phyloP scores from a whole-genome alignment of 1,140 invertebrate genomes.

The Drosophila aff. region DNA sequence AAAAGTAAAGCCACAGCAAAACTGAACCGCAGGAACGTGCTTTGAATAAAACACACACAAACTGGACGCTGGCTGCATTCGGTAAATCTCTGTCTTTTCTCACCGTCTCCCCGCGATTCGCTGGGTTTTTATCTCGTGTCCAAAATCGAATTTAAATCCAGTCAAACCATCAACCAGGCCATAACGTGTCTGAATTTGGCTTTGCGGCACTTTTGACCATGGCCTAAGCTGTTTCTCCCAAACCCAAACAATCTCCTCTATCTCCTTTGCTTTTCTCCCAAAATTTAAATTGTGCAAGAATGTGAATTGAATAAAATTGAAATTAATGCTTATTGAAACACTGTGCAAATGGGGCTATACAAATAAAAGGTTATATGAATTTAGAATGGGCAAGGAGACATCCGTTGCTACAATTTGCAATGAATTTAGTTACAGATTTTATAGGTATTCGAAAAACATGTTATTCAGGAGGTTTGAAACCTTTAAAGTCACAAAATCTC shows the following conservation, averaged over 20 bases:
- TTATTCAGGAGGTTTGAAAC: background rate
- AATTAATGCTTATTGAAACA: slow-evolving; percentile 18
- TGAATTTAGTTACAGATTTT: background rate
- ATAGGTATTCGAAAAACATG: background rate
- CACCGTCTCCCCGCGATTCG: slow-evolving; percentile 19
- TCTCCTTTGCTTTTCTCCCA: slow-evolving; percentile 14
- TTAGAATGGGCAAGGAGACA: background rate
- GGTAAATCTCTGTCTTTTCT: slow-evolving; percentile 35
- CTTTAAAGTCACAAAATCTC: slow-evolving; percentile 3
- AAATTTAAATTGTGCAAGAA: slow-evolving; percentile 62
- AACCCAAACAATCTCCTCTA: background rate
- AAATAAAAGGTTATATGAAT: slow-evolving; percentile 1
- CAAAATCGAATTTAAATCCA: slow-evolving; percentile 81
- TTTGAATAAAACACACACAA: slow-evolving; percentile 68
- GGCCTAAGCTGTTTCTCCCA: slow-evolving; percentile 39
- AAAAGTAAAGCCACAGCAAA: slow-evolving; percentile 25
- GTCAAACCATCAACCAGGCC: slow-evolving; percentile 61
- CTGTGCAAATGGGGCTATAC: slow-evolving; percentile 11
- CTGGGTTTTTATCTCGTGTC: slow-evolving; percentile 67
- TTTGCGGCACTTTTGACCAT: slow-evolving; percentile 68
- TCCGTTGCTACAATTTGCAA: background rate
- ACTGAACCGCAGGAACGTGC: slow-evolving; percentile 70
- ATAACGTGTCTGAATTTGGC: slow-evolving; percentile 62
- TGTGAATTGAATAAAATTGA: slow-evolving; percentile 33
- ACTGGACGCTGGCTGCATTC: slow-evolving; percentile 35